Evolutionary conservation across 2,113 vertebrate genomes (phyloP).

Genomic region (Eclectus roratus): DNA sequence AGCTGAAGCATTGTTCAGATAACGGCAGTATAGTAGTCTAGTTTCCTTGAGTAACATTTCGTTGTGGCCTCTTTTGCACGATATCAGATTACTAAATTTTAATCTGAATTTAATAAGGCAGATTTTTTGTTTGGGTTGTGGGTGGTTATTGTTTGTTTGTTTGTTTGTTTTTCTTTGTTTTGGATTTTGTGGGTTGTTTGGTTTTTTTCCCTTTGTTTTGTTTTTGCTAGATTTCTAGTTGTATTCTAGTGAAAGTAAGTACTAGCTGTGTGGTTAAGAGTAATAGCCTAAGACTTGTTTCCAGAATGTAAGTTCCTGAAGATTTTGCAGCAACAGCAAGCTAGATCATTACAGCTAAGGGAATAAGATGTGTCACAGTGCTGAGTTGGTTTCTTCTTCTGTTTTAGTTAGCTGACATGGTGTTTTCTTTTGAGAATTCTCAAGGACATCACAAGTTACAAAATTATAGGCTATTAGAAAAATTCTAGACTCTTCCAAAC

Average conservation of each 20-base stretch:
- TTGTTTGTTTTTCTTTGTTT: not conserved
- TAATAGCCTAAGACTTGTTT: not conserved
- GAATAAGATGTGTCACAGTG: fast-evolving
- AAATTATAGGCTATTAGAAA: not conserved
- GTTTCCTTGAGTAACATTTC: not conserved
- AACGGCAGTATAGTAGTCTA: not conserved
- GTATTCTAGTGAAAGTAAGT: not conserved
- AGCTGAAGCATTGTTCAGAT: not conserved
- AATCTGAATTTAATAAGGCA: not conserved
- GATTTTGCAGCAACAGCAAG: not conserved
- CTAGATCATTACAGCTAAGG: not conserved
- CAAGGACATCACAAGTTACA: not conserved
- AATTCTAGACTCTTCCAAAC: not conserved
- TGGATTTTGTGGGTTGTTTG: no score
- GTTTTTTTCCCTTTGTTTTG: not conserved
- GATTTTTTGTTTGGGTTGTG: not conserved
- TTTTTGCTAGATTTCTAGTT: not conserved
- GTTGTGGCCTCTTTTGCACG: not conserved
- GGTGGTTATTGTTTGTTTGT: not conserved
- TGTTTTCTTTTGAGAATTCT: not conserved
- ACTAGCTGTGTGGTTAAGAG: not conserved
- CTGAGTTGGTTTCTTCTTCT: not conserved
- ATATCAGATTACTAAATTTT: not conserved
- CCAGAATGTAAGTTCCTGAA: not conserved
- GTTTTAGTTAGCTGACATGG: not conserved